These are phyloP conservation scores for Baronia brevicornis DNA, from an alignment of 2,888 invertebrate genomes.

Conservation along the genomic window DNA sequence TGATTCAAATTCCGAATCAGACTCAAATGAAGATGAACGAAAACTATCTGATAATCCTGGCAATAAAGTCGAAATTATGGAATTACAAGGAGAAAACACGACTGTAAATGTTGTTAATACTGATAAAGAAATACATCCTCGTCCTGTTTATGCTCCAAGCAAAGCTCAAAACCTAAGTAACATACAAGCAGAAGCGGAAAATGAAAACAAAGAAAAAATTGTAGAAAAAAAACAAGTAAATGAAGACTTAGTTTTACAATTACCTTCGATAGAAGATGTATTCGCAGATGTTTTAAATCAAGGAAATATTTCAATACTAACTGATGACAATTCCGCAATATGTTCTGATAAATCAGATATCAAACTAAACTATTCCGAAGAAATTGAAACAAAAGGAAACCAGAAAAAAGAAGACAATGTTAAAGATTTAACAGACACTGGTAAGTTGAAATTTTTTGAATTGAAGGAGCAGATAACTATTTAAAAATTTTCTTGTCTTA, in stretches of 20 bases:
- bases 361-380: conserved; percentile 47
- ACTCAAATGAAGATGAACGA: conserved; percentile 28
- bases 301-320: conserved; percentile 48
- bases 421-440: background rate
- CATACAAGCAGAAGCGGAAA: conserved; percentile 4
- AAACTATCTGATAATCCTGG: conserved; percentile 15
- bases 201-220: conserved; percentile 2
- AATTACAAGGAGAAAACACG: conserved; percentile 14
- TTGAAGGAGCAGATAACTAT: no score
- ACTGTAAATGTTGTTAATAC: conserved; percentile 13
- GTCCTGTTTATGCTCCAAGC: no score
- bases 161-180: conserved; percentile 6
- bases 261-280: conserved; percentile 10
- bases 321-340: conserved; percentile 52
- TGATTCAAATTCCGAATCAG: conserved; percentile 37
- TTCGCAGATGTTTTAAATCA: conserved; percentile 41
- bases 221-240: conserved; percentile 7
- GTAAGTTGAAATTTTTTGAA: no score
- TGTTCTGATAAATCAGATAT: conserved; percentile 41
- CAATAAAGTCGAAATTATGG: conserved; percentile 15
- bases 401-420: conserved; percentile 5
- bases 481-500: no score
- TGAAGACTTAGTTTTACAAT: conserved; percentile 11
- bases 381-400: conserved; percentile 25
- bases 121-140: no score